A percentile compares a stretch with the other conserved stretches of the same genome.
phyloP scores from a whole-genome alignment of 1,140 invertebrate genomes.

The Penaeus vannamei region DNA sequence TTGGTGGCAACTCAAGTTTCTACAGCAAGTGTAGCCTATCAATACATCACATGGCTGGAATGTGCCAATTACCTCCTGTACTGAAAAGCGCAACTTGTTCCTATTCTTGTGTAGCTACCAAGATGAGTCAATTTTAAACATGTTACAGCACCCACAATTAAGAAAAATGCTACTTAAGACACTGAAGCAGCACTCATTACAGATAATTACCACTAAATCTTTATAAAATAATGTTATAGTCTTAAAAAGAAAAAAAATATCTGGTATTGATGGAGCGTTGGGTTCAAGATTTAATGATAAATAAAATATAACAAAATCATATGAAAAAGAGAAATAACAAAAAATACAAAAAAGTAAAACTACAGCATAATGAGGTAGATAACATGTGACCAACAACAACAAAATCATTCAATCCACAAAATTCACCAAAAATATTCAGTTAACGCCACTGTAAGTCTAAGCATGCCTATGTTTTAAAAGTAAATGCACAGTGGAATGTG shows the following conservation, averaged over 20 bases:
- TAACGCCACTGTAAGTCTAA: no score
- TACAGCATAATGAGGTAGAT: constrained; percentile 60
- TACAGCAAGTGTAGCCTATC: background rate
- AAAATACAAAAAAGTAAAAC: constrained; percentile 40
- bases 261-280: constrained; percentile 41
- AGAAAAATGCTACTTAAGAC: constrained; percentile 56
- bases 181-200: constrained; percentile 59
- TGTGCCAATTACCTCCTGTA: no score
- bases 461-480: no score
- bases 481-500: no score
- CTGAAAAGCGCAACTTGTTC: no score
- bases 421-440: background rate
- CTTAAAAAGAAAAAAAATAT: background rate
- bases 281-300: background rate
- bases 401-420: constrained; percentile 38
- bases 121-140: no score
- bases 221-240: constrained; percentile 21
- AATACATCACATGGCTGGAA: background rate
- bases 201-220: constrained; percentile 45
- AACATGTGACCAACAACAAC: constrained; percentile 55
- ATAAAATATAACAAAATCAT: constrained; percentile 7
- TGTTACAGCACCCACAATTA: constrained; percentile 39
- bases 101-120: constrained; percentile 28
- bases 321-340: background rate
- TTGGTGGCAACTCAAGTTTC: constrained; percentile 9